Base-by-base conservation (phyloP, 2,888 invertebrate genomes). In the Ophion obscuratus region DNA sequence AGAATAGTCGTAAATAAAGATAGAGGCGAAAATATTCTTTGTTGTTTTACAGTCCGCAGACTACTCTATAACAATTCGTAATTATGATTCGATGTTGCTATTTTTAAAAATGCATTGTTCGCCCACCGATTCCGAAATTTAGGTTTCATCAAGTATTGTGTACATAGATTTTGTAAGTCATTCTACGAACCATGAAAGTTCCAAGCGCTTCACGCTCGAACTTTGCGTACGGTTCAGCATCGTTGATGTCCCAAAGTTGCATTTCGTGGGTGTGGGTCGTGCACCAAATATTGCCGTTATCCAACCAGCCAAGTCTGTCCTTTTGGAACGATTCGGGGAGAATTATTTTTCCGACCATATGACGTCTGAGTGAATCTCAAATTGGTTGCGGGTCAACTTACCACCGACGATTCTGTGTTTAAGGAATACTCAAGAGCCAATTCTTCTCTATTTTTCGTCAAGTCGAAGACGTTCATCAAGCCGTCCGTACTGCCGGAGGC, bases 401-500 rank as follows among this genome's bases (percentile, higher is more conserved):
- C 97, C 77, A 98, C 96, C 17, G 97, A 97, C 84, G 96, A 97
- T 91, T 97, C 97, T 0, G 97, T 96, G 92, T 98, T 98, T 44
- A 98, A 95, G 0, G 97, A 97, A 89, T 96, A 96, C 17, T 94
- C 94, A 2, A 99, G 94, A 0, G 98, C 98, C 90, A 97, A 97
- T 82, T 98, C 97, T 94, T 98, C 98, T 0, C 94, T 94, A 0
- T 94, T 90, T 92, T 98, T 95, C 73, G 95, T 95, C 31, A 98
- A 95, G 93, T 98, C 97, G 94, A 96, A 99, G 2, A 98, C 92
- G 94, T 98, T 98, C 1, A 98, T 96, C 20, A 99, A 95, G 0
- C 98, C 98, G 93, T 99, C 98, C 0, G 96, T 95, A 1, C 98
- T 97, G 0, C 98, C 97, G 0, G 97, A 96, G 17, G 96, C 96